These are phyloP conservation scores for Sarcophaga carnaria DNA, from an alignment of 2,888 invertebrate species.

Conservation along the genomic window DNA sequence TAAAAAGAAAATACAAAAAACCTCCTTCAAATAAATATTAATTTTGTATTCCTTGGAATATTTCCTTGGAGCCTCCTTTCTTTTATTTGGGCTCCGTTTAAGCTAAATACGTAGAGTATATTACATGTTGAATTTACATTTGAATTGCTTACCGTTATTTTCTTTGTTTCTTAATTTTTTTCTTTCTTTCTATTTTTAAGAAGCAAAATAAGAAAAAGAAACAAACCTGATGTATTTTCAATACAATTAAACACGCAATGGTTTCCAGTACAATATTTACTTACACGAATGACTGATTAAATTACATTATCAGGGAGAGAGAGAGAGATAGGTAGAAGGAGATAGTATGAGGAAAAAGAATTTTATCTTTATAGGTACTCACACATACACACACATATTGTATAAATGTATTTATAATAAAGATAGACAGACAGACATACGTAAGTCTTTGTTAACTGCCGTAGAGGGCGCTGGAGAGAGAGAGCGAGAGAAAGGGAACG, in stretches of 20 bases:
- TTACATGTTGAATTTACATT: conserved; percentile 11
- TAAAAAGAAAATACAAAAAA: neutral
- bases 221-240: conserved; percentile 51
- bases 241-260: conserved; percentile 65
- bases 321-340: neutral
- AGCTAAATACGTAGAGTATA: neutral
- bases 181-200: conserved; percentile 2
- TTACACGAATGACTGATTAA: conserved; percentile 42
- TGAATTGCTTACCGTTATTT: neutral
- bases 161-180: neutral
- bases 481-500: neutral
- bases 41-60: neutral
- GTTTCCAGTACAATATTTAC: conserved; percentile 43
- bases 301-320: neutral
- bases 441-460: neutral
- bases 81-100: neutral
- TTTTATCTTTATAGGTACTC: neutral
- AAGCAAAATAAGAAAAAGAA: neutral
- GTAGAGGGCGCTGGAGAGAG: too few species aligned
- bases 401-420: neutral
- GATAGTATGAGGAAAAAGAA: neutral
- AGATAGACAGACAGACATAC: neutral
- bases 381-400: neutral
- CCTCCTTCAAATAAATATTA: neutral
- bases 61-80: neutral